Evolutionary conservation across 2,113 vertebrate genomes (phyloP).

Genomic region (Caretta caretta): DNA sequence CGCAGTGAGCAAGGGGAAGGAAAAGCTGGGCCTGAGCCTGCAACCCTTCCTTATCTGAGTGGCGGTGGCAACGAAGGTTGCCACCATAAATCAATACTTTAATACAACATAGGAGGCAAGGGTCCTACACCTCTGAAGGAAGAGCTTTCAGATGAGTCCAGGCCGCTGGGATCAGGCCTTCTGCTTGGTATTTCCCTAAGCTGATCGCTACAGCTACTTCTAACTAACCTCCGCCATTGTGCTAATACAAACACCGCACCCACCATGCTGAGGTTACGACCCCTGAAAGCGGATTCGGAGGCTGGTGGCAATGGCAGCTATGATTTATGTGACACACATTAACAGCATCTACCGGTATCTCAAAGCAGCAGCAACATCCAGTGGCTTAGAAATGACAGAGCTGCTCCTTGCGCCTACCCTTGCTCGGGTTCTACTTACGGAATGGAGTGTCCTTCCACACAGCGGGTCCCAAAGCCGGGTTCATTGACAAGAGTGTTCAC

Average conservation of each 20-base stretch:
- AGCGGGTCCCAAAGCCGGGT: conserved; percentile 94
- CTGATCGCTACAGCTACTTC: background rate
- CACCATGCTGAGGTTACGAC: background rate
- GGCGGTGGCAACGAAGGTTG: background rate
- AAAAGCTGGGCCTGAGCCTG: background rate
- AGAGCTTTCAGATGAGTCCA: background rate
- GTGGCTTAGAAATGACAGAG: background rate
- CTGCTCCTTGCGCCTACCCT: background rate
- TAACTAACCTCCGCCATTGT: background rate
- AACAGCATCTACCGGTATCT: background rate
- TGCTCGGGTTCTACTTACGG: conserved; percentile 82
- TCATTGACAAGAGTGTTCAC: conserved; percentile 81
- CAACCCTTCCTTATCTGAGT: background rate
- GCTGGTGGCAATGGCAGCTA: background rate
- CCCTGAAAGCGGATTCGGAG: background rate
- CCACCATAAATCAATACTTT: background rate
- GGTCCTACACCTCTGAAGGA: background rate
- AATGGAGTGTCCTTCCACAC: conserved; percentile 89
- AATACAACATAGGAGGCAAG: background rate
- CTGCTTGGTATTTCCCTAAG: background rate
- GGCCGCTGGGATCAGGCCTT: background rate
- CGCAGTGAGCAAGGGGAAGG: too few relatives aligned
- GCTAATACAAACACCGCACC: background rate
- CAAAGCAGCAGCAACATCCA: background rate
- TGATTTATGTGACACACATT: background rate